Percentiles rank a stretch among this genome's conserved stretches.
Conservation (phyloP, 2,797 vertebrate genomes). For the Pitangus sulphuratus region DNA sequence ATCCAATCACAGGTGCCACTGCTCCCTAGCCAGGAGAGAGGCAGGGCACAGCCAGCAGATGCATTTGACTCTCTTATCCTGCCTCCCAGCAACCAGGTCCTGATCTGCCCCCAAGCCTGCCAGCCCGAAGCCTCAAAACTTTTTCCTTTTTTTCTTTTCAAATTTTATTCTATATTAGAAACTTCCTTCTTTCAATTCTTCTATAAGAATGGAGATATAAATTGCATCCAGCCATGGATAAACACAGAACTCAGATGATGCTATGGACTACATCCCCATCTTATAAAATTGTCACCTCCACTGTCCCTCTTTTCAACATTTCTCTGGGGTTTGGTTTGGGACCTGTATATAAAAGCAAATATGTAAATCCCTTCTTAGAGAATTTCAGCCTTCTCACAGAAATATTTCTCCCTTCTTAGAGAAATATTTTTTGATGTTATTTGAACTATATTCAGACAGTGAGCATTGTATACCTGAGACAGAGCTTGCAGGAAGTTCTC, state of each 20-base stretch:
- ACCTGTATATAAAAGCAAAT: background rate
- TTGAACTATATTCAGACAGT: background rate
- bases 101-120: background rate
- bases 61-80: background rate
- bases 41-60: background rate
- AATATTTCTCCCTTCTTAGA: background rate
- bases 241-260: accelerated
- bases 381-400: background rate
- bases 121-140: background rate
- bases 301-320: background rate
- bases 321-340: background rate
- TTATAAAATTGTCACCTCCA: background rate
- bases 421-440: background rate
- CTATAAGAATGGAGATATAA: background rate
- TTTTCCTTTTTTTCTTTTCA: background rate
- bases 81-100: background rate
- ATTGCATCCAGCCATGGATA: background rate
- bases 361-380: background rate
- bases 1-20: accelerated
- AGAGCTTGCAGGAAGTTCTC: background rate
- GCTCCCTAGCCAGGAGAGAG: background rate
- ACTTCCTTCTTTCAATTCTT: background rate
- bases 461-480: background rate
- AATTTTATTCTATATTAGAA: background rate
- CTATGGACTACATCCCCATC: background rate